Evolutionary conservation across 2,113 vertebrate genomes (phyloP).

Genomic region (Mastomys natalensis): DNA sequence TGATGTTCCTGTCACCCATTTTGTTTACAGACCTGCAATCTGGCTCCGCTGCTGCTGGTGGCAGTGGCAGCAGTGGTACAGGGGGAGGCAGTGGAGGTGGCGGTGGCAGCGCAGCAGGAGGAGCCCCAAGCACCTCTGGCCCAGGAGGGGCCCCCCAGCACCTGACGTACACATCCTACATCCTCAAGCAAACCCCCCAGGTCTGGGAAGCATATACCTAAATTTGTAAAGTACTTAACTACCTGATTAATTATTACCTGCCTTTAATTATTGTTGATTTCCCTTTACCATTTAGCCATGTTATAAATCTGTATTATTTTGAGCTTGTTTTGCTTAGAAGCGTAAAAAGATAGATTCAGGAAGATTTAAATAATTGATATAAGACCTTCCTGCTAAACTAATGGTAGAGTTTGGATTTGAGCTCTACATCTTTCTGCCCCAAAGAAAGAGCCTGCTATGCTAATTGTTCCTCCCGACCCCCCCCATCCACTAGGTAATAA

Average conservation of each 20-base stretch:
- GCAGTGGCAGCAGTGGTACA: not conserved
- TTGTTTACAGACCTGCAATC: constrained; percentile 92
- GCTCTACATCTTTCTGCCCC: constrained; percentile 9
- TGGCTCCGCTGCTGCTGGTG: constrained; percentile 82
- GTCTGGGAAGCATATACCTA: constrained; percentile 77
- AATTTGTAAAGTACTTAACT: not conserved
- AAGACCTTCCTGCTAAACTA: not conserved
- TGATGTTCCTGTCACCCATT: constrained; percentile 19
- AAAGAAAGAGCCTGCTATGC: not conserved
- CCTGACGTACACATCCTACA: constrained; percentile 98
- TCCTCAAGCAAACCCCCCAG: constrained; percentile 98
- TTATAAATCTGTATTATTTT: not conserved
- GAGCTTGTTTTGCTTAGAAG: constrained; percentile 21
- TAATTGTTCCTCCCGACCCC: not conserved
- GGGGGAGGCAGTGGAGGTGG: constrained; percentile 52
- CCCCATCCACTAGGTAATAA: not conserved
- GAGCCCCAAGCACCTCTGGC: constrained; percentile 88
- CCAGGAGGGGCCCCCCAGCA: constrained; percentile 92
- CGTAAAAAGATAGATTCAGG: not conserved
- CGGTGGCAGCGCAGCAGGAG: constrained; percentile 74
- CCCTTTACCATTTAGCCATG: not conserved
- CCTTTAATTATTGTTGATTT: constrained; percentile 11
- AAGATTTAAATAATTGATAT: not conserved
- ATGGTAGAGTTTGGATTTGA: constrained; percentile 41
- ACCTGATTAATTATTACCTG: not conserved